A percentile compares a stretch with the other conserved stretches of the same genome.
Conservation (phyloP, 2,888 invertebrate species). For the Apeira syringaria region DNA sequence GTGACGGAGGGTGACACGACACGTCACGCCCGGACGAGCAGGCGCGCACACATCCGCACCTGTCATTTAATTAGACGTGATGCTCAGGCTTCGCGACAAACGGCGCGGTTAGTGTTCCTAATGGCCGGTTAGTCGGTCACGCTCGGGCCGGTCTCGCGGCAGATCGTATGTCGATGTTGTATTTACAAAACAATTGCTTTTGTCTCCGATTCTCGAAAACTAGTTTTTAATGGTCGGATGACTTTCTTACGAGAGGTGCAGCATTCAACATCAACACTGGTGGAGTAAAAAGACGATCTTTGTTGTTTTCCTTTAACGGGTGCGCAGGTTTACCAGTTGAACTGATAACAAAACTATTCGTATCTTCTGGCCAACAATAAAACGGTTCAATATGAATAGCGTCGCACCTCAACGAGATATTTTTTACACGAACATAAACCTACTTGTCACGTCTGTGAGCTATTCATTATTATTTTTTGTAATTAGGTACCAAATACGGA, state of each 20-base stretch:
- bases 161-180: conserved; percentile 2
- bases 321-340: too few species aligned
- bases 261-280: too few species aligned
- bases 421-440: too few species aligned
- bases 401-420: too few species aligned
- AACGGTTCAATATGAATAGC: too few species aligned
- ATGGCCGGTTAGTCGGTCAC: conserved; percentile 1
- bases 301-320: too few species aligned
- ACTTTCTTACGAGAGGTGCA: neutral
- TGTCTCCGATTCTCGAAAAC: conserved; percentile 3
- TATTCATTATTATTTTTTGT: too few species aligned
- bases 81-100: conserved; percentile 13
- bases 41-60: neutral
- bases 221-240: conserved; percentile 1
- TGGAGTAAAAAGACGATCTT: too few species aligned
- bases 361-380: too few species aligned
- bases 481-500: too few species aligned
- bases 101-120: conserved; percentile 4
- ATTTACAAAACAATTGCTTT: neutral
- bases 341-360: too few species aligned
- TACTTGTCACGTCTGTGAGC: too few species aligned
- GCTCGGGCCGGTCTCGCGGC: neutral
- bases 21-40: neutral
- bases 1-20: conserved; percentile 1
- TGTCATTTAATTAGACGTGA: conserved; percentile 6